Base-by-base conservation (phyloP, 2,113 vertebrate genomes). In the Zosterops japonicus region DNA sequence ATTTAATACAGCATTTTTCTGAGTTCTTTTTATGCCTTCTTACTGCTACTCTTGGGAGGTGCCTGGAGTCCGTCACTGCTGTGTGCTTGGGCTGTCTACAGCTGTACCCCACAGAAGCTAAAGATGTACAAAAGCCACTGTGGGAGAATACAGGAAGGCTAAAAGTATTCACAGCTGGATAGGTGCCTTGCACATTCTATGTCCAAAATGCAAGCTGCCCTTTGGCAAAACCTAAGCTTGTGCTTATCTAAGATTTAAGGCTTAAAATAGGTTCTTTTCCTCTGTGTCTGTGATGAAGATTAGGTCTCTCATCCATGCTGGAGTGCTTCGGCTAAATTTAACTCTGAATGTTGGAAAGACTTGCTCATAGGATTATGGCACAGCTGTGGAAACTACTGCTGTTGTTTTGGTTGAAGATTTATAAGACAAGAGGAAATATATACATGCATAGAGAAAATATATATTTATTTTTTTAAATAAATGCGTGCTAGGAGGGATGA, bases 251-350 rank as follows among this genome's bases (percentile, higher is more conserved):
- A 78, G 47, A 64, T 46, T 79, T 89, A 74, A 78, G 27, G 27
- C 39, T 96, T 84, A 81, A 91, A 94, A 84, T 36, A 78, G 23
- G 5, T 87, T 71, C 12, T 84, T 78, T 87, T 89, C 24, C 52
- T 68, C 44, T 68, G 29, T 84, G 65, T n/a, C 72, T 89, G 27
- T 56, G 55, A 64, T 86, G 74, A 84, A 89, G 69, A 91, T 94
- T 82, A 95, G 39, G 44, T 87, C 42, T 94, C 24, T 95, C 60
- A 87, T 71, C 69, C 65, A 18, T 78, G 42, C 56, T 52, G 52
- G 29, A 67, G 15, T 0, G 0, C 44, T 59, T 87, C 9, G 8
- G 44, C 65, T 93, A 81, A 65, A 89, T 94, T 91, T 94, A 70
- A 67, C 87, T 86, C 55, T 60, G 39, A 14, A 27, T 63, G 14